Percentiles rank a stretch among this genome's conserved stretches.
These are phyloP conservation scores for Drosophila barbarae DNA, from an alignment of 2,888 invertebrate species.

Conservation along the genomic window DNA sequence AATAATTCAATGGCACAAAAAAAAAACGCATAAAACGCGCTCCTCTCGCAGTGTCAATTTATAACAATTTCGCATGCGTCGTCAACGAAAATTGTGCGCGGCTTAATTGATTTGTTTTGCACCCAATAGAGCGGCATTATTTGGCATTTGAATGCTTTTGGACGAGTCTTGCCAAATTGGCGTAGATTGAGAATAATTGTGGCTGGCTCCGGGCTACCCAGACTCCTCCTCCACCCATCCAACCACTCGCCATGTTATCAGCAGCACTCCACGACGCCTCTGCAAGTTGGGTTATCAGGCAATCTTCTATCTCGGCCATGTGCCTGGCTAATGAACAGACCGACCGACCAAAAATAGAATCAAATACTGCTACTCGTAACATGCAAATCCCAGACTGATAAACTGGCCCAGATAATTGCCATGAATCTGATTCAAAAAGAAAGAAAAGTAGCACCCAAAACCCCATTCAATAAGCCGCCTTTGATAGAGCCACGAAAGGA, in stretches of 20 bases:
- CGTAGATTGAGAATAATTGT: slow-evolving; percentile 65
- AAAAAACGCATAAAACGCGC: neutral
- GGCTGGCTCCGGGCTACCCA: slow-evolving; percentile 6
- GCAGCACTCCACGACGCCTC: slow-evolving; percentile 14
- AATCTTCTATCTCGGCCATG: slow-evolving; percentile 35
- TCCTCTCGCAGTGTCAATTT: slow-evolving; percentile 53
- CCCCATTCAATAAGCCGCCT: slow-evolving; percentile 1
- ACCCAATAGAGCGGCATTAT: slow-evolving; percentile 52
- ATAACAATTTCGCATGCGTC: slow-evolving; percentile 72
- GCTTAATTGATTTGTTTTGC: slow-evolving; percentile 73
- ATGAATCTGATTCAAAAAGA: slow-evolving; percentile 7
- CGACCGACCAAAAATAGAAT: slow-evolving; percentile 17
- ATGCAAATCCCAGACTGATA: slow-evolving; percentile 37
- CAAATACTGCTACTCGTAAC: slow-evolving; percentile 20
- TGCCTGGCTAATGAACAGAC: slow-evolving; percentile 25
- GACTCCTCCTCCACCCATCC: neutral
- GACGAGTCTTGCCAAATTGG: slow-evolving; percentile 59
- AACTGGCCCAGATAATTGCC: slow-evolving; percentile 30
- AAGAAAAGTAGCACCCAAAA: neutral
- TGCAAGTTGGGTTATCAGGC: slow-evolving; percentile 24
- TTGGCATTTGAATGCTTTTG: slow-evolving; percentile 53
- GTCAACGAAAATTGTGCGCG: slow-evolving; percentile 50
- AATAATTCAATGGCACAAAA: slow-evolving; percentile 69
- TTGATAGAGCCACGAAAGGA: neutral
- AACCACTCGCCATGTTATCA: slow-evolving; percentile 11